Evolutionary conservation across 2,797 vertebrate genomes (phyloP).

Genomic region (Sebastes wilsoni): DNA sequence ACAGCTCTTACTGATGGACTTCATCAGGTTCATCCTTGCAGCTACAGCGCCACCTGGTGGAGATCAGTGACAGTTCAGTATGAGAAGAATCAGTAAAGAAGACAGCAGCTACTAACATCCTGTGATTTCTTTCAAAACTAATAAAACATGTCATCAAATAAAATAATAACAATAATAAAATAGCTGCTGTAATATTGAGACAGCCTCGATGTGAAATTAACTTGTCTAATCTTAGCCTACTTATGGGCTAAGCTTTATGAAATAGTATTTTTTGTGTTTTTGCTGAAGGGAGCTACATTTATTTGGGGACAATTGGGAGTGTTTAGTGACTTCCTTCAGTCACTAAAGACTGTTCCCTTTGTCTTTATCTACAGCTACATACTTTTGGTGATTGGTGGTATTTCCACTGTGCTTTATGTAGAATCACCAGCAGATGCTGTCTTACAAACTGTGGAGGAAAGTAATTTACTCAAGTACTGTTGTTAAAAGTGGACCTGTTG

Average conservation of each 20-base stretch:
- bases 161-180: no score
- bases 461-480: neutral
- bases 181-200: neutral
- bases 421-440: neutral
- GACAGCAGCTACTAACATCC: neutral
- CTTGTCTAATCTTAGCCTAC: neutral
- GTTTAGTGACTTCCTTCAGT: no score
- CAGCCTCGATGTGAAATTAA: neutral
- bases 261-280: neutral
- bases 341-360: neutral
- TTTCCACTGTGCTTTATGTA: neutral
- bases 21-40: neutral
- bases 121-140: neutral
- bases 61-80: neutral
- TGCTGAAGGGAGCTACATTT: no score
- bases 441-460: neutral
- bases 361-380: neutral
- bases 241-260: neutral
- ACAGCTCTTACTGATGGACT: neutral
- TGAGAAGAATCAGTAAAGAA: neutral
- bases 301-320: neutral
- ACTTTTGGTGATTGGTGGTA: neutral
- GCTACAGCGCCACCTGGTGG: constrained; percentile 50
- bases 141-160: neutral
- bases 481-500: no score